Conservation (phyloP, 2,113 vertebrate species). For the Cheilinus undulatus region DNA sequence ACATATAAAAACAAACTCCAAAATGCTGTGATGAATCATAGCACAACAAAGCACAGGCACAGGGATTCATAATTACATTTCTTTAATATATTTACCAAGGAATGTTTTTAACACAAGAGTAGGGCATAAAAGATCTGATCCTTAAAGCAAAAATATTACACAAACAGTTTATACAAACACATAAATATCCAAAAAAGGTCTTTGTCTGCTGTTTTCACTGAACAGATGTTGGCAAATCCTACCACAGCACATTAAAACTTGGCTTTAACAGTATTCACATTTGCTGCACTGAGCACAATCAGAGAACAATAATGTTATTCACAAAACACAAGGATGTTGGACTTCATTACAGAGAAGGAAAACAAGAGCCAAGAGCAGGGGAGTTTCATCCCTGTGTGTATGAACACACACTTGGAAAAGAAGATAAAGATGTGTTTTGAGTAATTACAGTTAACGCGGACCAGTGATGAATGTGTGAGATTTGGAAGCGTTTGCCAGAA, state of each 20-base stretch:
- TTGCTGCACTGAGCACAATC: not conserved
- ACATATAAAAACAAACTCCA: not conserved
- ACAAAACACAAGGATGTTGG: conserved; percentile 19
- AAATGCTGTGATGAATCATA: not conserved
- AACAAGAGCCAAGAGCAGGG: not conserved
- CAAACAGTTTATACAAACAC: conserved; percentile 41
- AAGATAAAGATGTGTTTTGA: conserved; percentile 22
- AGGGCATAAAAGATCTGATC: not conserved
- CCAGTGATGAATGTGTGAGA: conserved; percentile 8
- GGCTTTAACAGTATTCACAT: conserved; percentile 20
- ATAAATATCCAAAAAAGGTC: conserved; percentile 5
- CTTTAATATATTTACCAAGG: conserved; percentile 39
- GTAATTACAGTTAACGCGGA: conserved; percentile 6
- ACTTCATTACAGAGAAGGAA: conserved; percentile 26
- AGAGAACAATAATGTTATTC: conserved; percentile 26
- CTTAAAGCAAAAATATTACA: conserved; percentile 20
- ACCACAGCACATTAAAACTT: conserved; percentile 26
- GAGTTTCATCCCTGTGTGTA: conserved; percentile 8
- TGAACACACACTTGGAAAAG: not conserved
- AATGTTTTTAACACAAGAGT: conserved; percentile 48
- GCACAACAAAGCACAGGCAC: not conserved
- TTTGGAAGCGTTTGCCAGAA: conserved; percentile 6
- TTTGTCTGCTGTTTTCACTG: not conserved
- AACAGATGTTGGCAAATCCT: conserved; percentile 29
- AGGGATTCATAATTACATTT: not conserved